phyloP scores from a whole-genome alignment of 1,140 invertebrate genomes.

The Magallana ariakensis region DNA sequence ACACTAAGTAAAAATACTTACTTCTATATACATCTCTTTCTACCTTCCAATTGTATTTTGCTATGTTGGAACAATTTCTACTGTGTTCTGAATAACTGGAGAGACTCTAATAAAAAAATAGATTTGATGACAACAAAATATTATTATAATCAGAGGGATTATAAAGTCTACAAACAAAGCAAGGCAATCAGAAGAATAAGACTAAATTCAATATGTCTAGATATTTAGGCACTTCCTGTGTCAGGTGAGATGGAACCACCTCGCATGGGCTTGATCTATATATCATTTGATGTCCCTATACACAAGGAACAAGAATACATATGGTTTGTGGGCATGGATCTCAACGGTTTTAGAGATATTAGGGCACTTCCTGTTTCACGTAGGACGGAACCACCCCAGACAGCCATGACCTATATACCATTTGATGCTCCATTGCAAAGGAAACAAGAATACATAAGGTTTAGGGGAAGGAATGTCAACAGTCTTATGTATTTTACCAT shows the following conservation, averaged over 20 bases:
- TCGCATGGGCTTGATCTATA: background rate
- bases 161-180: background rate
- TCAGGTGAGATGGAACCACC: too few species aligned
- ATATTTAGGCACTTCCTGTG: background rate
- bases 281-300: background rate
- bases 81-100: too few species aligned
- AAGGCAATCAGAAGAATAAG: background rate
- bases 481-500: background rate
- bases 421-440: background rate
- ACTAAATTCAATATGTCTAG: background rate
- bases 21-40: too few species aligned
- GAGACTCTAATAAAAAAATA: too few species aligned
- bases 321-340: background rate
- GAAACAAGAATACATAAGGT: background rate
- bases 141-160: background rate
- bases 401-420: background rate
- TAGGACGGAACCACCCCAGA: background rate
- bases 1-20: too few species aligned
- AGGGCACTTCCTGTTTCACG: background rate
- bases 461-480: background rate
- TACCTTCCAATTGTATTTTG: too few species aligned
- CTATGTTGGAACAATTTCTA: too few species aligned
- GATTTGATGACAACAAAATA: background rate
- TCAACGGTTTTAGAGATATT: background rate
- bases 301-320: background rate